Evolutionary conservation across 2,888 invertebrate genomes (phyloP).

Genomic region (Pseudococcus longispinus): DNA sequence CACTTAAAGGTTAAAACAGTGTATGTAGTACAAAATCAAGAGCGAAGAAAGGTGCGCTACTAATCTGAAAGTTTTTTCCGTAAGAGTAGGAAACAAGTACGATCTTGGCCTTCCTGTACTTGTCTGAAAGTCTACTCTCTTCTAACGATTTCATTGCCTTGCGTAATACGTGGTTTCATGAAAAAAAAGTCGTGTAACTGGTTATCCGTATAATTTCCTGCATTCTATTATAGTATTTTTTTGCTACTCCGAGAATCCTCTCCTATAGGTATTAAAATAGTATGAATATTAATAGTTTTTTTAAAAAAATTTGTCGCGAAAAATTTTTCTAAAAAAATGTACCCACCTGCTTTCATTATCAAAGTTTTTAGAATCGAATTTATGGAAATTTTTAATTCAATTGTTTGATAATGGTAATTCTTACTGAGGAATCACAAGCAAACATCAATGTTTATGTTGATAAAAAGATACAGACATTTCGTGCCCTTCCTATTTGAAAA

Average conservation of each 20-base stretch:
- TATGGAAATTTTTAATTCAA: neutral
- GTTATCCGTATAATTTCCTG: slow-evolving; percentile 30
- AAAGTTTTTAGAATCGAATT: neutral
- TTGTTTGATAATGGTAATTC: neutral
- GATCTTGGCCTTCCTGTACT: slow-evolving; percentile 42
- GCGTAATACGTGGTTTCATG: slow-evolving; percentile 27
- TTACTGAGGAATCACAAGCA: too few relatives aligned
- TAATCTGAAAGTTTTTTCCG: slow-evolving; percentile 1
- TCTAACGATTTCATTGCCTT: neutral
- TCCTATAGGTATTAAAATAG: neutral
- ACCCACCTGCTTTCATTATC: neutral
- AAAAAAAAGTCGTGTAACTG: neutral
- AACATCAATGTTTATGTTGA: too few relatives aligned
- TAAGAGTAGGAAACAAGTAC: neutral
- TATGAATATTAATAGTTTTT: neutral
- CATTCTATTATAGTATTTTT: slow-evolving; percentile 6
- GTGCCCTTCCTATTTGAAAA: too few relatives aligned
- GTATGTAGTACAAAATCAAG: neutral
- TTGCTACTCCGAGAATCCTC: neutral
- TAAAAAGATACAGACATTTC: too few relatives aligned
- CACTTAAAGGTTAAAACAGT: neutral
- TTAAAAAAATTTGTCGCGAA: neutral
- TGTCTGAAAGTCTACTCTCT: slow-evolving; percentile 19
- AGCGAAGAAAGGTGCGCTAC: slow-evolving; percentile 10
- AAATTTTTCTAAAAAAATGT: neutral